These are phyloP conservation scores for Xiphophorus birchmanni DNA, from an alignment of 2,797 vertebrate species.

Conservation along the genomic window DNA sequence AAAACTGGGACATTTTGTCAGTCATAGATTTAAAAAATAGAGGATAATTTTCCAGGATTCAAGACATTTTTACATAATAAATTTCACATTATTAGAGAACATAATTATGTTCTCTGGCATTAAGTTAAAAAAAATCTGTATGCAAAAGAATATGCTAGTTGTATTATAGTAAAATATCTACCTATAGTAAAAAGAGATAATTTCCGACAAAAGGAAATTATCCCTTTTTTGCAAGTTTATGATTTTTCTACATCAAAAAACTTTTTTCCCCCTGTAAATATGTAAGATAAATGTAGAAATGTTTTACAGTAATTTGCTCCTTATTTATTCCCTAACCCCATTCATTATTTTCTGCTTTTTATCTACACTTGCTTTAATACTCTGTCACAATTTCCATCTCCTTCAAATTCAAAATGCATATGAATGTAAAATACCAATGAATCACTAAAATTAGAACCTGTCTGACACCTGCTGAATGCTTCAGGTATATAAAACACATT, in stretches of 20 bases:
- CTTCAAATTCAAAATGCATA: not conserved
- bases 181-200: not conserved
- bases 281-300: not conserved
- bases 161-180: too few species aligned
- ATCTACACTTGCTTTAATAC: not conserved
- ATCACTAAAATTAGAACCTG: not conserved
- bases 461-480: not conserved
- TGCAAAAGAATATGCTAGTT: not conserved
- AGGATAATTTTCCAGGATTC: too few species aligned
- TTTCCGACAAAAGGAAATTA: too few species aligned
- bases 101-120: not conserved
- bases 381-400: not conserved
- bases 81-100: too few species aligned
- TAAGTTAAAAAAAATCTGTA: not conserved
- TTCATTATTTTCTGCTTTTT: not conserved
- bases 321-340: not conserved
- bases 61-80: not conserved
- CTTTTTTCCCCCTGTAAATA: not conserved
- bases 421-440: constrained; percentile 1
- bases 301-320: not conserved
- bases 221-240: not conserved
- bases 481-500: not conserved
- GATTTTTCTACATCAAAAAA: not conserved
- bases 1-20: not conserved
- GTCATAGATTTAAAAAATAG: not conserved